A percentile compares a stretch with the other conserved stretches of the same genome.
Evolutionary conservation across 2,113 vertebrate genomes (phyloP).

Genomic region (Tragelaphus scriptus): DNA sequence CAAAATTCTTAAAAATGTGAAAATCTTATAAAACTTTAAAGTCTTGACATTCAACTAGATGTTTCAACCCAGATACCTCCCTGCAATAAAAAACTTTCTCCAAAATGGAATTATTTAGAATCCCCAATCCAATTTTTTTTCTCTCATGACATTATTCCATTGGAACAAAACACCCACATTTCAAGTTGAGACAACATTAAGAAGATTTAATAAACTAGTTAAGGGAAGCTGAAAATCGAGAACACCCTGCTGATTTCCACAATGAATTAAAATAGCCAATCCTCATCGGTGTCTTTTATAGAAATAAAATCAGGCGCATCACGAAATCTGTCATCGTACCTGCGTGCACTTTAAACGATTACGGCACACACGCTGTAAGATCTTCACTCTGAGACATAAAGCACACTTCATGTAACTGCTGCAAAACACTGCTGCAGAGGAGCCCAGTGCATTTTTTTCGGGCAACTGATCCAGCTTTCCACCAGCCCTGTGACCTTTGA

Average conservation of each 20-base stretch:
- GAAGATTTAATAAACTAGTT: not conserved
- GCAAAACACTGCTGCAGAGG: conserved; percentile 61
- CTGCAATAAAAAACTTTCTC: conserved; percentile 24
- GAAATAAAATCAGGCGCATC: conserved; percentile 75
- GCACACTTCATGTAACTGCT: conserved; percentile 63
- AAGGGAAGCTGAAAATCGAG: not conserved
- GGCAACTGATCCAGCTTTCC: conserved; percentile 66
- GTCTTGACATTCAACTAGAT: not conserved
- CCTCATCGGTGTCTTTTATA: conserved; percentile 58
- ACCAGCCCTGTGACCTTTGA: conserved; percentile 75
- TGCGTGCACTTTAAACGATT: conserved; percentile 54
- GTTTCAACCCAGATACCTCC: not conserved
- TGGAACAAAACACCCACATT: conserved; percentile 18
- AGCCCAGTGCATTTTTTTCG: conserved; percentile 44
- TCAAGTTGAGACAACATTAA: conserved; percentile 2
- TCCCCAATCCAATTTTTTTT: not conserved
- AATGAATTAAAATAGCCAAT: conserved; percentile 39
- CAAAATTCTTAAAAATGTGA: not conserved
- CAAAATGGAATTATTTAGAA: not conserved
- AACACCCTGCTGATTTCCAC: not conserved
- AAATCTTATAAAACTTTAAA: not conserved
- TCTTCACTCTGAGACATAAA: conserved; percentile 63
- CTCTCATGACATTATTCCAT: conserved; percentile 8
- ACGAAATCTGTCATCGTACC: conserved; percentile 69
- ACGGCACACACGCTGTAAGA: conserved; percentile 44